Evolutionary conservation across 2,113 vertebrate species (phyloP), one percentile per base, ranked within the genome.

Genomic region (Chaetodon trifascialis): DNA sequence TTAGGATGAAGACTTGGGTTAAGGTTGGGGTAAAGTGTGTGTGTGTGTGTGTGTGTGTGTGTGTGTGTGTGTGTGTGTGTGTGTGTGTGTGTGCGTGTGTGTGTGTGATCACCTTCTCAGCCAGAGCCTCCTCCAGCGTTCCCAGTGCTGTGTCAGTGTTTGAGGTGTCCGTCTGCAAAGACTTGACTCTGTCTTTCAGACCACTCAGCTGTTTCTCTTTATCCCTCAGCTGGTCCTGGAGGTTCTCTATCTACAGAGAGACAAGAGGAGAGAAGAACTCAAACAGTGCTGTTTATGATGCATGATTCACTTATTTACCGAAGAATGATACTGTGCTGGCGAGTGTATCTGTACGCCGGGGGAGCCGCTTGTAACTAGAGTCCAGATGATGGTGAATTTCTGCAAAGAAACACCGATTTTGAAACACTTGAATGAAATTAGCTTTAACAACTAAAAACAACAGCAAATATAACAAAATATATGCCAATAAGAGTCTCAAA

Each of bases 201-300:
- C 97, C 97, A 85, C 95, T 94, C 95, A 98, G 96, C 85, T 99
- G 97, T 82, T 97, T 98, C 79, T 99, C 97, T 89, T 98, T 99
- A 87, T 99, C 97, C 91, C 96, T 94, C 88, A 99, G 87, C 81
- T 99, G 97, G 64, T 99, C 97, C 79, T 96, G 97, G 46, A 99
- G 96, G 88, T 99, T 99, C 91, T 99, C 97, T 30, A 99, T 97
- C 96, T 97, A 70, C 60, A 76, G 47, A 60, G n/a, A 67, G 30
- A 67, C 7, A 80, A 79, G 42, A 42, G 5, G 4, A 63, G 11
- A 47, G 8, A 74, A 63, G 54, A 10, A 71, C 9, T 60, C 9
- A 83, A 63, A 30, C 38, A 10, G 25, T 16, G 16, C 0, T 38
- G 23, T 59, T 76, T 65, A 58, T 25, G 10, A 70, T 60, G 16